Percentiles rank a stretch among this genome's conserved stretches.
Evolutionary conservation across 2,797 vertebrate species (phyloP).

Genomic region (Xenentodon cancila): DNA sequence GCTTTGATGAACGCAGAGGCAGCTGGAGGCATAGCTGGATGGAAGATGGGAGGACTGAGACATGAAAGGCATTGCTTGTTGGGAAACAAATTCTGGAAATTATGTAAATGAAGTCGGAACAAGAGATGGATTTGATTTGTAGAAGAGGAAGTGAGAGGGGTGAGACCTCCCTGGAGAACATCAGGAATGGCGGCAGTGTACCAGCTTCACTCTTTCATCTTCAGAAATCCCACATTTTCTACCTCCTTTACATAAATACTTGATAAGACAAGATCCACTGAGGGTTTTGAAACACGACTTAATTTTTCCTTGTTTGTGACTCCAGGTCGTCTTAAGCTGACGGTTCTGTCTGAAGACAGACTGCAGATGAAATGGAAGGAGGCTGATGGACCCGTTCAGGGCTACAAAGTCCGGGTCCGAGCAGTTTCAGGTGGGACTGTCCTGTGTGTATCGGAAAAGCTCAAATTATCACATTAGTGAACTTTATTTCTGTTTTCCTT

Average conservation of each 20-base stretch:
- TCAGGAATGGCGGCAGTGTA: slow-evolving; percentile 40
- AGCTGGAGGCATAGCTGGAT: slow-evolving; percentile 49
- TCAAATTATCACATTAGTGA: too few species aligned
- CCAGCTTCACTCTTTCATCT: slow-evolving; percentile 69
- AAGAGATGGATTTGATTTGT: slow-evolving; percentile 65
- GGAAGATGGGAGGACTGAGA: slow-evolving; percentile 13
- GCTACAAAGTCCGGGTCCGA: slow-evolving; percentile 91
- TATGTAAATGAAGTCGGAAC: slow-evolving; percentile 70
- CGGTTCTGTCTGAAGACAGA: slow-evolving; percentile 89
- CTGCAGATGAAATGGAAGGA: slow-evolving; percentile 97
- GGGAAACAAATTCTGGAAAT: slow-evolving; percentile 67
- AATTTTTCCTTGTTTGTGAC: too few species aligned
- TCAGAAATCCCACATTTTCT: slow-evolving; percentile 20
- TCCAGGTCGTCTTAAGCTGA: slow-evolving; percentile 86
- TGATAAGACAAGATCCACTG: too few species aligned
- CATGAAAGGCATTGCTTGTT: slow-evolving; percentile 81
- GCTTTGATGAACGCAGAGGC: slow-evolving; percentile 72
- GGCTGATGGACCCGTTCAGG: slow-evolving; percentile 83
- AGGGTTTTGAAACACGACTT: too few species aligned
- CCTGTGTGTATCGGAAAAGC: too few species aligned
- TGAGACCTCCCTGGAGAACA: slow-evolving; percentile 24
- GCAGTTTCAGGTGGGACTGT: slow-evolving; percentile 88
- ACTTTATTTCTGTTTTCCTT: too few species aligned
- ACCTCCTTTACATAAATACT: slow-evolving; percentile 26
- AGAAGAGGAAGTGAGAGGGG: slow-evolving; percentile 57